Base-by-base conservation (phyloP, 2,113 vertebrate genomes). In the Leucopsar rothschildi region DNA sequence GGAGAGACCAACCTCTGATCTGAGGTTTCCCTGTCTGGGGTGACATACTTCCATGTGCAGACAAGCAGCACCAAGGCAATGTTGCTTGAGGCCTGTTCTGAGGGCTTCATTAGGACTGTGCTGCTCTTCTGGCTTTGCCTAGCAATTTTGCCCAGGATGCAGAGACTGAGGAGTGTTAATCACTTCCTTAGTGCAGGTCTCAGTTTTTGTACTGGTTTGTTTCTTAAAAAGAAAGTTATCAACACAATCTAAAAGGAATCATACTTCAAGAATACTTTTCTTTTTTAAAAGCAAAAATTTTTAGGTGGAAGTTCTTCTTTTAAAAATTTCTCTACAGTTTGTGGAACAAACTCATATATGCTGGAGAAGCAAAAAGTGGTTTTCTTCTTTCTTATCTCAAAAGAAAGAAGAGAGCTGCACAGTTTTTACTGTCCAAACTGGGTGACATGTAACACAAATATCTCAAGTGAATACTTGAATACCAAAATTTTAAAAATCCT, bases 1-100 rank as follows among this genome's bases (percentile, higher is more conserved):
- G 92, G 92, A 90, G 76, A 92, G 66, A 82, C 64, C 22, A 47
- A 95, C 80, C 90, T 93, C 93, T 93, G 92, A 95, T 88, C 88
- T 86, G 80, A 94, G 92, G 83, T 72, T 88, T 79, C 86, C 70
- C 77, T 78, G 88, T 64, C 86, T 83, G 70, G 80, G 83, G 64
- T 96, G 95, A 83, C 92, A 94, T 52, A 37, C 76, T 93, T 72
- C 80, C 65, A 42, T 19, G 10, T 56, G 64, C 37, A 47, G 80
- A 75, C 50, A 75, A 53, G 82, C 79, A 71, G 90, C 80, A 95
- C 68, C 78, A 87, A 82, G 89, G 86, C 94, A 87, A 16, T n/a
- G 6, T 87, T 75, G 86, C 90, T 96, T 77, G 40, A 39, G 76
- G 94, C 69, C 88, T 71, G 50, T 78, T 86, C 53, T 1, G 6